Percentiles rank a stretch among this genome's conserved stretches.
These are phyloP conservation scores for Petaurus breviceps DNA, from an alignment of 2,113 vertebrate genomes.

Conservation along the genomic window DNA sequence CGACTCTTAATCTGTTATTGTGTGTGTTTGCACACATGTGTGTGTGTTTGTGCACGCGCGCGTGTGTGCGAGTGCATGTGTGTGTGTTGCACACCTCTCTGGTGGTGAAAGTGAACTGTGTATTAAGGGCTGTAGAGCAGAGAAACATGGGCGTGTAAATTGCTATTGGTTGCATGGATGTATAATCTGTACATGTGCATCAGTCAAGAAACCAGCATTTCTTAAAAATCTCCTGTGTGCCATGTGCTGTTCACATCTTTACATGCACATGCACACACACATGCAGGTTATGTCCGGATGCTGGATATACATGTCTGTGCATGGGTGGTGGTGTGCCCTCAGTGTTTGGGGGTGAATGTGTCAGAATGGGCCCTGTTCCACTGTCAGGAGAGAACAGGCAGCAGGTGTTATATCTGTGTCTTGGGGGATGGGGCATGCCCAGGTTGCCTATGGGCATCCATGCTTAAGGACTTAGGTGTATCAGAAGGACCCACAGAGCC, in stretches of 20 bases:
- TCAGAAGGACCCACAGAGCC: neutral
- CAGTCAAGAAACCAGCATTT: neutral
- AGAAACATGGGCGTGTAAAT: neutral
- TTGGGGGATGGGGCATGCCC: neutral
- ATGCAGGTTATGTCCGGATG: too few species aligned
- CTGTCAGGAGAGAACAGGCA: too few species aligned
- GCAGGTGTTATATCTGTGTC: neutral
- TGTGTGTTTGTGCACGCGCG: neutral
- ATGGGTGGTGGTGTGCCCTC: too few species aligned
- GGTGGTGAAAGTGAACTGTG: neutral
- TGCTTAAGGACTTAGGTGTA: neutral
- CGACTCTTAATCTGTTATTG: too few species aligned
- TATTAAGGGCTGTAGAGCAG: neutral
- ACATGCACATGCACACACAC: neutral
- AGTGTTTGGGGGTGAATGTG: too few species aligned
- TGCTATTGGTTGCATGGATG: too few species aligned
- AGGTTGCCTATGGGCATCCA: neutral
- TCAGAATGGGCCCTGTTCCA: too few species aligned
- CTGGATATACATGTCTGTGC: too few species aligned
- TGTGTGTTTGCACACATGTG: too few species aligned
- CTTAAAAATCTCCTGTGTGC: neutral
- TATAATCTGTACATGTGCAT: neutral
- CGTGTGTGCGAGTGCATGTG: neutral
- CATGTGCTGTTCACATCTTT: neutral
- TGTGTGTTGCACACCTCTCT: neutral